Conservation (phyloP, 1,140 invertebrate genomes). For the Cydia splendana region DNA sequence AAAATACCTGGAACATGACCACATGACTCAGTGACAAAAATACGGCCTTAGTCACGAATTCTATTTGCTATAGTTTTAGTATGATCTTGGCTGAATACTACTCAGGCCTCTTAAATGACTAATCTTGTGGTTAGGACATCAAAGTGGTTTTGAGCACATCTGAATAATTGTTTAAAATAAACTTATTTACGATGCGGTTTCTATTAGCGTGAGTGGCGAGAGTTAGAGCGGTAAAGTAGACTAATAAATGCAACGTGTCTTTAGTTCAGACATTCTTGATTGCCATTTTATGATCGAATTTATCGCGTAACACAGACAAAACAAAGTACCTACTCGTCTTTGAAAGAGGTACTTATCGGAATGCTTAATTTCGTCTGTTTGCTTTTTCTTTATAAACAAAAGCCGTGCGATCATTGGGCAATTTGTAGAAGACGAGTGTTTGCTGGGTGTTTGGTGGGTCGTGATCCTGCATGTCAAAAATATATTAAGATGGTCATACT, state of each 20-base stretch:
- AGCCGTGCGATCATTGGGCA: too few relatives aligned
- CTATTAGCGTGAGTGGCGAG: background rate
- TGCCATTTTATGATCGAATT: slow-evolving; percentile 3
- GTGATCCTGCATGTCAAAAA: too few relatives aligned
- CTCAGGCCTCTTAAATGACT: slow-evolving; percentile 1
- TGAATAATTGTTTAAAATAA: slow-evolving; percentile 22
- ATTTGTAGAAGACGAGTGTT: too few relatives aligned
- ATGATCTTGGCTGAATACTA: background rate
- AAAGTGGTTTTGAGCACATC: slow-evolving; percentile 17
- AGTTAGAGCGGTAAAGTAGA: background rate
- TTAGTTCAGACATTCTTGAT: slow-evolving; percentile 3
- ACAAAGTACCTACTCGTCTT: too few relatives aligned
- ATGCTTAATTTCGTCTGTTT: too few relatives aligned
- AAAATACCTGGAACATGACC: background rate
- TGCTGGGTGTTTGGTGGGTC: too few relatives aligned
- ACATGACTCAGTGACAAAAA: background rate
- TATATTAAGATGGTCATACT: too few relatives aligned
- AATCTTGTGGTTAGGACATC: slow-evolving; percentile 8
- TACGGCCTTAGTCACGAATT: background rate
- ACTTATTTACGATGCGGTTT: slow-evolving; percentile 19
- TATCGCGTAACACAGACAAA: background rate
- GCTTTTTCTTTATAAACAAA: too few relatives aligned
- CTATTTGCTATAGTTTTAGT: slow-evolving; percentile 2
- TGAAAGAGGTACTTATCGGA: too few relatives aligned
- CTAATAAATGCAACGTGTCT: slow-evolving; percentile 2